phyloP scores from a whole-genome alignment of 2,113 vertebrate species.

The Taurulus bubalis region DNA sequence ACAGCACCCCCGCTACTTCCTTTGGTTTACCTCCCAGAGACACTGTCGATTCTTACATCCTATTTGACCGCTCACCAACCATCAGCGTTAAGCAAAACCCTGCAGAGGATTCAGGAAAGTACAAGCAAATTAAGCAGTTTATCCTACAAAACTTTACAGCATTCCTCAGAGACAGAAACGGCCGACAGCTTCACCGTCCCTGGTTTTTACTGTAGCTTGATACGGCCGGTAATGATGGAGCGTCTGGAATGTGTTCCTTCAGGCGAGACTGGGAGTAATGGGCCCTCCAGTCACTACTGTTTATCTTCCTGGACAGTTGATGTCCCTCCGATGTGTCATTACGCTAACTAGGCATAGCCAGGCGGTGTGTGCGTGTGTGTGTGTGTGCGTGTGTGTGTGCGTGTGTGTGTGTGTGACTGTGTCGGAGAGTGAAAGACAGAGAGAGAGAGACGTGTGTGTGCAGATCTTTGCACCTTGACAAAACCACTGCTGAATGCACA shows the following conservation, averaged over 20 bases:
- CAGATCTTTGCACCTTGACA: slow-evolving; percentile 37
- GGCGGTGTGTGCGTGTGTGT: slow-evolving; percentile 5
- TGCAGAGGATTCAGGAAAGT: slow-evolving; percentile 2
- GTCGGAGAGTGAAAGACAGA: not conserved
- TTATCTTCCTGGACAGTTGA: slow-evolving; percentile 79
- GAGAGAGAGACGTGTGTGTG: slow-evolving; percentile 17
- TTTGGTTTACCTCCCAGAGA: not conserved
- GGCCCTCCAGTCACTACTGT: slow-evolving; percentile 77
- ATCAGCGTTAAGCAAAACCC: not conserved
- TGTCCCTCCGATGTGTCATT: slow-evolving; percentile 77
- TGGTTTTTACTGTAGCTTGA: slow-evolving; percentile 55
- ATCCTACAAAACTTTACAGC: slow-evolving; percentile 9
- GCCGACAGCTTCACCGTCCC: slow-evolving; percentile 21
- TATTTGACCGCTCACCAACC: not conserved
- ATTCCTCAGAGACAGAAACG: slow-evolving; percentile 6
- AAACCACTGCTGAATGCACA: slow-evolving; percentile 7
- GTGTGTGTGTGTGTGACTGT: not conserved
- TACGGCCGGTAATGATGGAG: slow-evolving; percentile 61
- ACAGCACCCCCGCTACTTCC: not conserved
- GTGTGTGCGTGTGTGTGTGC: slow-evolving; percentile 14
- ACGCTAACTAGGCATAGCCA: slow-evolving; percentile 72
- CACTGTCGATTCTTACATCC: not conserved
- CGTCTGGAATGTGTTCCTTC: slow-evolving; percentile 58
- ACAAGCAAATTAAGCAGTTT: slow-evolving; percentile 24
- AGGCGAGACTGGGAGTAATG: slow-evolving; percentile 75